phyloP scores from a whole-genome alignment of 2,888 invertebrate species.

The Arge pagana region DNA sequence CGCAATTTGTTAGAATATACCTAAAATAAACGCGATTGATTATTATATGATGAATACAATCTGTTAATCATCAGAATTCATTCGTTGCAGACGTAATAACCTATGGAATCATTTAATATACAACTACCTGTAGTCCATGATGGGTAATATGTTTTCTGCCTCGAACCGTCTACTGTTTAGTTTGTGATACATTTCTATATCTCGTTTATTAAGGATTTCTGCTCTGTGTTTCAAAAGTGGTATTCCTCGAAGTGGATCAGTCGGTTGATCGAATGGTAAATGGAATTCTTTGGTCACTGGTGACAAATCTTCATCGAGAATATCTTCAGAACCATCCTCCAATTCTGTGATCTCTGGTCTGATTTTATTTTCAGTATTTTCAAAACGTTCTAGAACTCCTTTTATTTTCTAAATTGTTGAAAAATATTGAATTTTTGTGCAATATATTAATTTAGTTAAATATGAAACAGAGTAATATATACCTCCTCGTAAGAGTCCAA shows the following conservation, averaged over 20 bases:
- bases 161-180: constrained; percentile 6
- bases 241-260: constrained; percentile 14
- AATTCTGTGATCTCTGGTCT: background rate
- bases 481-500: constrained; percentile 58
- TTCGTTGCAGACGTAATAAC: too few species aligned
- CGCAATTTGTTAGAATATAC: too few species aligned
- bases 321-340: constrained; percentile 10
- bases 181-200: constrained; percentile 15
- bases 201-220: constrained; percentile 27
- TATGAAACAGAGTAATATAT: constrained; percentile 4
- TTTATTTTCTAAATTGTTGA: background rate
- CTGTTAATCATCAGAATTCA: too few species aligned
- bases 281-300: background rate
- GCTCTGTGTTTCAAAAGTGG: constrained; percentile 8
- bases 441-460: constrained; percentile 4
- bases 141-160: constrained; percentile 46
- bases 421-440: background rate
- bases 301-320: background rate
- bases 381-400: too few species aligned
- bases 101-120: too few species aligned
- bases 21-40: too few species aligned
- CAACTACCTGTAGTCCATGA: constrained; percentile 56
- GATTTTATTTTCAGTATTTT: too few species aligned
- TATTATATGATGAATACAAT: too few species aligned
- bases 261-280: background rate